Evolutionary conservation across 2,888 invertebrate species (phyloP).

Genomic region (Drosophila limbata): DNA sequence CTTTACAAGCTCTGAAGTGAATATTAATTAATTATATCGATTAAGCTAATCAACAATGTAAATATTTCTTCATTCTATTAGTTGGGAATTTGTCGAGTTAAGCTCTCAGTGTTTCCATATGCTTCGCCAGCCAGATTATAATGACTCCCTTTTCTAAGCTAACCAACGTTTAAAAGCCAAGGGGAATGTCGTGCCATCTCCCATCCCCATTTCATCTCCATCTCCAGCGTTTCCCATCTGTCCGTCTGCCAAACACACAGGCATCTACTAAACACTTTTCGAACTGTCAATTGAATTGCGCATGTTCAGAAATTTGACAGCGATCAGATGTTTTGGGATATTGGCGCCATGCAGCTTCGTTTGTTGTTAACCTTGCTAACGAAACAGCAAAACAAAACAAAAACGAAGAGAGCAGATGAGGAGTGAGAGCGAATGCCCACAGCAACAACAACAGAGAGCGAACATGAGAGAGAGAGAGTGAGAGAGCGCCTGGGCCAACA

Average conservation of each 20-base stretch:
- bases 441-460: slow-evolving; percentile 23
- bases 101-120: slow-evolving; percentile 7
- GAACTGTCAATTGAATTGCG: slow-evolving; percentile 49
- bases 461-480: slow-evolving; percentile 14
- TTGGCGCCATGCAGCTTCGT: slow-evolving; percentile 68
- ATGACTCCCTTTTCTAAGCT: neutral
- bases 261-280: slow-evolving; percentile 23
- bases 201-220: neutral
- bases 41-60: neutral
- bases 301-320: slow-evolving; percentile 71
- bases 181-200: neutral
- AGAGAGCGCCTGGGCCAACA: slow-evolving; percentile 41
- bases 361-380: slow-evolving; percentile 73
- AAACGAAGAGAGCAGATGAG: slow-evolving; percentile 50
- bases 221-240: slow-evolving; percentile 4
- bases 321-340: slow-evolving; percentile 75
- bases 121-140: neutral
- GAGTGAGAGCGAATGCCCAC: slow-evolving; percentile 3
- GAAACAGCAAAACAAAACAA: slow-evolving; percentile 75
- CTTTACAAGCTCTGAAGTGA: neutral
- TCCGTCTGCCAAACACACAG: slow-evolving; percentile 10
- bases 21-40: slow-evolving; percentile 4
- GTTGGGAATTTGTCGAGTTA: neutral
- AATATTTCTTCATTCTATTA: neutral
- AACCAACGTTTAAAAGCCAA: neutral